Evolutionary conservation across 2,888 invertebrate genomes (phyloP), one percentile per base, ranked within the genome.

Genomic region (Corbicula japonica): DNA sequence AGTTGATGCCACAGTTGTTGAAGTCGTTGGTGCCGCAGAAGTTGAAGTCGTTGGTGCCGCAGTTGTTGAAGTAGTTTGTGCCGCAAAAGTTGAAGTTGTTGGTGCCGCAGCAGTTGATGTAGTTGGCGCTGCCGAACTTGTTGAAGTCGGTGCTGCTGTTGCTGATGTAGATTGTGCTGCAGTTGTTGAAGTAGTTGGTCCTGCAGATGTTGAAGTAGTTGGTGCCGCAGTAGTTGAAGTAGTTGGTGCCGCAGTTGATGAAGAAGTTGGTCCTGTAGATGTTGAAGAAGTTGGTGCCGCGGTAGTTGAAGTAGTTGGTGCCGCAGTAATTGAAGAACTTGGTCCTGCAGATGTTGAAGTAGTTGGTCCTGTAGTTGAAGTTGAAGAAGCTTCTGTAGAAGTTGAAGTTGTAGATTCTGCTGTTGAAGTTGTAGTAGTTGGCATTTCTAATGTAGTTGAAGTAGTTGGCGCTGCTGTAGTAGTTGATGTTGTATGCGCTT

Each of bases 171-270:
- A 2, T 12, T 65, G 15, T 21, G 66, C 18, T 10, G 66, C 18
- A n/a, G 74, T 26, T 8, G 74, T 50, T 15, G 74, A 30, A n/a
- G 74, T 26, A 38, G 60, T 56, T 1, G 41, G 6, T 15, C 66
- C 38, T 48, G 66, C 8, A 18, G 66, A 38, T 0, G 50, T 2
- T 12, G 66, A n/a, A 34, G 74, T 35, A 10, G 74, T 58, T 2
- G 66, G 38, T 34, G 74, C 28, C 23, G 50, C 12, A 2, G 60
- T 21, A 21, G 61, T n/a, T 35, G 74, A 41, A 0, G 60, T 30
- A 0, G 74, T 41, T 3, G 68, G 46, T 1, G 61, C 30, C 8
- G 66, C 18, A 10, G 66, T 30, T 30, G 68, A 21, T 15, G 68
- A 26, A 3, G 74, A 21, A 23, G 60, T 38, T 6, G 60, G 32